These are phyloP conservation scores for Oenanthe oenanthe DNA, from an alignment of 2,113 vertebrate species.

Conservation along the genomic window DNA sequence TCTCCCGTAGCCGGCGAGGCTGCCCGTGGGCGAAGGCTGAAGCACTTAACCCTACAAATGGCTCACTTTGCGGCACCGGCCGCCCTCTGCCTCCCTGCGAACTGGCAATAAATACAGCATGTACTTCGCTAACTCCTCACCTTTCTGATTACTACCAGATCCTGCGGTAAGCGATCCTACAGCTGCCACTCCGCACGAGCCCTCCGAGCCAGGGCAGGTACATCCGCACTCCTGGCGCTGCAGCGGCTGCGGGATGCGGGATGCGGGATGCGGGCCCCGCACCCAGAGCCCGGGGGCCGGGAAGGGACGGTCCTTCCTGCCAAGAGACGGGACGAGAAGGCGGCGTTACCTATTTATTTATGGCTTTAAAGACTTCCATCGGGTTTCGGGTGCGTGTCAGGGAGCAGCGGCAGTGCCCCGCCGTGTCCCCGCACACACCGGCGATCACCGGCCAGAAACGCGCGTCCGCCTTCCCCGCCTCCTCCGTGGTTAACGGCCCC, in stretches of 20 bases:
- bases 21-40: neutral
- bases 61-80: neutral
- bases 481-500: neutral
- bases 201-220: neutral
- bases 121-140: conserved; percentile 45
- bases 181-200: neutral
- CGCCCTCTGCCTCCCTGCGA: neutral
- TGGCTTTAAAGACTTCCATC: fast-evolving
- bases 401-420: neutral
- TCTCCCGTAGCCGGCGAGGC: neutral
- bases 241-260: no score
- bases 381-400: neutral
- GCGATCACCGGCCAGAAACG: neutral
- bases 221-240: neutral
- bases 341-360: fast-evolving
- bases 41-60: neutral
- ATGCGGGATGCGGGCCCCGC: no score
- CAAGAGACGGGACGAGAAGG: neutral
- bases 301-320: neutral
- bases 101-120: conserved; percentile 27
- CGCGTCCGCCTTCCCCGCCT: neutral
- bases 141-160: conserved; percentile 45
- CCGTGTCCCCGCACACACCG: neutral
- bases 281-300: neutral
- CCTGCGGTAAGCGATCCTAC: neutral